A percentile compares a stretch with the other conserved stretches of the same genome.
Evolutionary conservation across 30 jellyfish, hydroid and myxozoan species (phyloP).

Genomic region (Pelagia noctiluca): DNA sequence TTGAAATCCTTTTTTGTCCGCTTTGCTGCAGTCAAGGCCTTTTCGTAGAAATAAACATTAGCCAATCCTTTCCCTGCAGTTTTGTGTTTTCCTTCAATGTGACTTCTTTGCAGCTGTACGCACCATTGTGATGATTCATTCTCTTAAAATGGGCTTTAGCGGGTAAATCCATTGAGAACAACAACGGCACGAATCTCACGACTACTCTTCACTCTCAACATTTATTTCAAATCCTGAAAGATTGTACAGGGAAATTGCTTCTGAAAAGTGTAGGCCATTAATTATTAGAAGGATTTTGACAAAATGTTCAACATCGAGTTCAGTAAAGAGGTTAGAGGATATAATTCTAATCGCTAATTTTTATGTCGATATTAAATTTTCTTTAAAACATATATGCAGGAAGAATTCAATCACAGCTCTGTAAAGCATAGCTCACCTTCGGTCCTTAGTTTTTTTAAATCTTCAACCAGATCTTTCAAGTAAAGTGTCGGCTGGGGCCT

Average conservation of each 20-base stretch:
- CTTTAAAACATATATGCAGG: not conserved
- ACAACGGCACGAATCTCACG: not conserved
- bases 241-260: not conserved
- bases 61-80: not conserved
- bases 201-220: not conserved
- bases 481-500: not conserved
- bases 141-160: not conserved
- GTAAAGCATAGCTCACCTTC: not conserved
- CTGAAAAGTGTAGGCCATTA: not conserved
- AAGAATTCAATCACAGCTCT: not conserved
- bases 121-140: not conserved
- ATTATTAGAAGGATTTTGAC: not conserved
- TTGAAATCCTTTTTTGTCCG: not conserved
- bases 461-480: not conserved
- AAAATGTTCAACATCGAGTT: slow-evolving; percentile 1
- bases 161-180: too few relatives aligned
- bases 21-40: not conserved
- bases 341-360: not conserved
- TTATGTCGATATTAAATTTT: too few relatives aligned
- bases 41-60: not conserved
- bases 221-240: not conserved
- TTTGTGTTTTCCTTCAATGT: not conserved
- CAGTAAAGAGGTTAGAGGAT: too few relatives aligned
- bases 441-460: not conserved
- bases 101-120: not conserved